Base-by-base conservation (phyloP, 2,113 vertebrate species). In the Phodopus roborovskii region DNA sequence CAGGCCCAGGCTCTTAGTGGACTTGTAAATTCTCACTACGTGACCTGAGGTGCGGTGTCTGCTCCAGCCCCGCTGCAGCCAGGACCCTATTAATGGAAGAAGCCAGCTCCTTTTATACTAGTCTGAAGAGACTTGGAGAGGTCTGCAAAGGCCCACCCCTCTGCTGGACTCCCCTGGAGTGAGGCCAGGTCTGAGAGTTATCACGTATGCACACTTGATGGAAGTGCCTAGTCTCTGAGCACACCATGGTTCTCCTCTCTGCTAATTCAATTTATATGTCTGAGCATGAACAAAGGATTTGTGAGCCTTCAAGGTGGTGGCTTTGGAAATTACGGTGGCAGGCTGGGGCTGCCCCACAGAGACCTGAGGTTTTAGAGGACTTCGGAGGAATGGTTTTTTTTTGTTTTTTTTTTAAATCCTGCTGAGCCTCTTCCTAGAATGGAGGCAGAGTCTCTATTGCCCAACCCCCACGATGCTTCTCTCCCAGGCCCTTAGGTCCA, bases 241-340 rank as follows among this genome's bases (percentile, higher is more conserved):
- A 48, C 93, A 66, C 77, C 48, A 16, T 19, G 92, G 91, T 73
- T 96, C 79, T 95, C 64, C 83, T 96, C 50, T 95, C 93, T 13
- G 56, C 88, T 93, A 96, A 97, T 97, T 92, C 95, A 94, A 97
- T 97, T 97, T 97, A 96, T 97, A 98, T 97, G 97, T 97, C 97
- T 97, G 96, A 97, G 96, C 98, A 98, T 91, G 98, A 96, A 97
- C 53, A 0, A 91, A 88, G 94, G 97, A 97, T 97, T 97, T 97
- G 94, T 30, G 89, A 96, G 94, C 77, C 89, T 97, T 97, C 64
- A 8, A 96, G 85, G 36, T 48, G 36, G 68, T 53, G 36, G 92
- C 90, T 97, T 97, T 86, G 93, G 93, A 96, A 97, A 97, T 97
- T 96, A 93, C 88, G 39, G 26, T 0, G 0, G 56, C 77, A 68